A percentile compares a stretch with the other conserved stretches of the same genome.
Evolutionary conservation across 2,888 invertebrate species (phyloP).

Genomic region (Catocala sponsa): DNA sequence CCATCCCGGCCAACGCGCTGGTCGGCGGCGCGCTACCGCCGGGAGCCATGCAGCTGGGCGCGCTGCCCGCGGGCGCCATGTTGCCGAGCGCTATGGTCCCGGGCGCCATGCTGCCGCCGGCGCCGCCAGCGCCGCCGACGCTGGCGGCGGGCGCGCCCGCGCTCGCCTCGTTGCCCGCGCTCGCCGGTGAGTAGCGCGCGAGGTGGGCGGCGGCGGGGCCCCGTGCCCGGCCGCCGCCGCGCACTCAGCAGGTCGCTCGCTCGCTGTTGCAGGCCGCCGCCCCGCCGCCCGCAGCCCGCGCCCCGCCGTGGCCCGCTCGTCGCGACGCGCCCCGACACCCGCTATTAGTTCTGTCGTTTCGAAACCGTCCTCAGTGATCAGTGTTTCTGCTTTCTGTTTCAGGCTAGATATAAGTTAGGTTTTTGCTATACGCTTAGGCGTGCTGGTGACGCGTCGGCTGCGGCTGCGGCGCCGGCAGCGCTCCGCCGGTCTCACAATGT

Average conservation of each 20-base stretch:
- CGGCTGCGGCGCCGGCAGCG: conserved; percentile 62
- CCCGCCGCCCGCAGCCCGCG: conserved; percentile 38
- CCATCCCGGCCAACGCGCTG: conserved; percentile 22
- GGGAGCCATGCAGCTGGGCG: conserved; percentile 19
- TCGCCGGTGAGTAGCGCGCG: conserved; percentile 28
- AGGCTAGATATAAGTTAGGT: conserved; percentile 87
- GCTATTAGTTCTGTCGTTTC: conserved; percentile 68
- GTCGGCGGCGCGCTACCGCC: conserved; percentile 32
- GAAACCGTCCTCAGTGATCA: conserved; percentile 76
- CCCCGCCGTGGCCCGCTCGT: conserved; percentile 29
- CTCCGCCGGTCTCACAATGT: conserved; percentile 69
- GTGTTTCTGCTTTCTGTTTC: conserved; percentile 86
- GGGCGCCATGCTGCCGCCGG: conserved; percentile 8
- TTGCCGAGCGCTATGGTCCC: conserved; percentile 30
- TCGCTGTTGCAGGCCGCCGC: conserved; percentile 56
- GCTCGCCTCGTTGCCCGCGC: conserved; percentile 13
- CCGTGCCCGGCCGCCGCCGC: conserved; percentile 23
- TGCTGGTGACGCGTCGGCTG: conserved; percentile 56
- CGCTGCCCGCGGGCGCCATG: conserved; percentile 33
- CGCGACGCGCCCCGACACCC: conserved; percentile 31
- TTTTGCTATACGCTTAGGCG: conserved; percentile 65
- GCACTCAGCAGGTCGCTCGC: conserved; percentile 31
- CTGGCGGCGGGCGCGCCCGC: conserved; percentile 5
- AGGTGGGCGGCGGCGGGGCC: conserved; percentile 18
- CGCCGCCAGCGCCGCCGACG: conserved; percentile 20